These are phyloP conservation scores for Diabrotica virgifera DNA, from an alignment of 1,140 invertebrate species.

Conservation along the genomic window DNA sequence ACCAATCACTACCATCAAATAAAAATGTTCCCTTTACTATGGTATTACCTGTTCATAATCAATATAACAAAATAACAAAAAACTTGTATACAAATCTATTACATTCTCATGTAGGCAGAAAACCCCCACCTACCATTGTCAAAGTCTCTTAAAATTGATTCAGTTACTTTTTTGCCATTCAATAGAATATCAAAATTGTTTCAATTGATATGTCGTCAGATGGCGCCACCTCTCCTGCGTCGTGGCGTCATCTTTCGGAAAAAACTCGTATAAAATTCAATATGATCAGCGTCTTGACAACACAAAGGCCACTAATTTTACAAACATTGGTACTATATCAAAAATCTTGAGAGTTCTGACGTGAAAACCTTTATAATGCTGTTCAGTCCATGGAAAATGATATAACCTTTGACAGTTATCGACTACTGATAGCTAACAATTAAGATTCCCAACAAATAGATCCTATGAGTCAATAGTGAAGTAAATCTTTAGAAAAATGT, in stretches of 20 bases:
- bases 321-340: conserved; percentile 2
- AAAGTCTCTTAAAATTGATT: not conserved
- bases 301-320: conserved; percentile 9
- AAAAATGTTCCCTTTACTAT: not conserved
- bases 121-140: not conserved
- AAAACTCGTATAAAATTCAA: conserved; percentile 14
- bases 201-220: conserved; percentile 13
- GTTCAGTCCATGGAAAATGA: no score
- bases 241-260: conserved; percentile 4
- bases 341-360: no score
- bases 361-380: no score
- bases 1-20: no score
- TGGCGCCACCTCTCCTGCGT: not conserved
- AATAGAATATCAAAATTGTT: conserved; percentile 15
- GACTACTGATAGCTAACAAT: no score
- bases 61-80: conserved; percentile 8
- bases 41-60: not conserved
- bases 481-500: no score
- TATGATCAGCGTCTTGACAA: conserved; percentile 11
- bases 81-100: conserved; percentile 11
- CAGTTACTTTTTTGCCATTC: not conserved
- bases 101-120: not conserved
- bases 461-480: no score
- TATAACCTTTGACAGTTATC: no score
- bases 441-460: no score